A percentile compares a stretch with the other conserved stretches of the same genome.
These are phyloP conservation scores for Sander lucioperca DNA, from an alignment of 2,113 vertebrate genomes.

Conservation along the genomic window DNA sequence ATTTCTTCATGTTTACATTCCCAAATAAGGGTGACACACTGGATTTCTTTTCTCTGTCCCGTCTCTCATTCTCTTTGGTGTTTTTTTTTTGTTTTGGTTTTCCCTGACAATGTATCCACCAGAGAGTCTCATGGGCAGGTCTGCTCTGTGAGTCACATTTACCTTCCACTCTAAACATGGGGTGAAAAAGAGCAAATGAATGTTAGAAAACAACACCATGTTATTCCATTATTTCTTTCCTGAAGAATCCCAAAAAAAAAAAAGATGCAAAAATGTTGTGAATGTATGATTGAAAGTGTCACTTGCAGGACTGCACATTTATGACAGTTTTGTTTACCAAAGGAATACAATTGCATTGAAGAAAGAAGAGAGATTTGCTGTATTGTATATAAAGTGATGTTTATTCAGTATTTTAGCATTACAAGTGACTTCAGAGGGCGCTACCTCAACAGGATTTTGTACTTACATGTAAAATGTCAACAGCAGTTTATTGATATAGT, in stretches of 20 bases:
- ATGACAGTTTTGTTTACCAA: constrained; percentile 88
- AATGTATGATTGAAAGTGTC: constrained; percentile 84
- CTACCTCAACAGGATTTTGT: constrained; percentile 89
- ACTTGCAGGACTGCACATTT: constrained; percentile 86
- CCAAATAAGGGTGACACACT: constrained; percentile 83
- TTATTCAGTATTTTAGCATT: constrained; percentile 88
- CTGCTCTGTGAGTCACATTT: constrained; percentile 42
- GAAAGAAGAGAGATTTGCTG: constrained; percentile 84
- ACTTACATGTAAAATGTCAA: constrained; percentile 87
- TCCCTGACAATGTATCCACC: constrained; percentile 50
- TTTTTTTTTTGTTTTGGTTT: constrained; percentile 32
- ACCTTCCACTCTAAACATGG: constrained; percentile 29
- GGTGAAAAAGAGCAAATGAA: constrained; percentile 78
- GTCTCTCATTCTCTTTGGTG: constrained; percentile 43
- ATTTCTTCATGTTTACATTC: constrained; percentile 86
- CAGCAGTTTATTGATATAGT: constrained; percentile 87
- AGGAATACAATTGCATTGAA: constrained; percentile 85
- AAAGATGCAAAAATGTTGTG: constrained; percentile 86
- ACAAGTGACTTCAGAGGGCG: constrained; percentile 88
- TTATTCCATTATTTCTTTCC: constrained; percentile 68
- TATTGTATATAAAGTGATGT: constrained; percentile 86
- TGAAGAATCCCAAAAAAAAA: constrained; percentile 62
- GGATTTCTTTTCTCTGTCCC: constrained; percentile 75
- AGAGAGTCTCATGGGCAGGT: constrained; percentile 47
- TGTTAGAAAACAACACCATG: constrained; percentile 77